A percentile compares a stretch with the other conserved stretches of the same genome.
Evolutionary conservation across 2,113 vertebrate species (phyloP).

Genomic region (Protobothrops flavoviridis): DNA sequence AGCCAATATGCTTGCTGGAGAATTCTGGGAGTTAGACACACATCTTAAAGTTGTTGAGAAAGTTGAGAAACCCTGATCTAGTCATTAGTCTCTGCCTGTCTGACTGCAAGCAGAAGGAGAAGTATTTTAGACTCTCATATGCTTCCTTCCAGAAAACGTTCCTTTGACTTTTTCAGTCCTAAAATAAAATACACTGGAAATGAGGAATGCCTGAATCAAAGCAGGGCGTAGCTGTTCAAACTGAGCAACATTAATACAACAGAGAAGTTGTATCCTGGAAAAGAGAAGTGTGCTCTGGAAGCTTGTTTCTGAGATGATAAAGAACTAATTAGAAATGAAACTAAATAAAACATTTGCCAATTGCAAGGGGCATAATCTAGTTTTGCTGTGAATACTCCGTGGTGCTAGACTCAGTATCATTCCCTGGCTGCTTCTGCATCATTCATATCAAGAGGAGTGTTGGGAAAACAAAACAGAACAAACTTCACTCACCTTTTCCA

Average conservation of each 20-base stretch:
- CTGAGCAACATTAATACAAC: not conserved
- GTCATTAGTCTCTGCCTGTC: not conserved
- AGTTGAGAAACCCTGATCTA: not conserved
- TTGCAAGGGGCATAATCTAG: not conserved
- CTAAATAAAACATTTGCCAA: not conserved
- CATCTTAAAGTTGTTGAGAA: not conserved
- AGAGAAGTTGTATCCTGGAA: not conserved
- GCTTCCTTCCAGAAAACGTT: not conserved
- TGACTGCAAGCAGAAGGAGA: not conserved
- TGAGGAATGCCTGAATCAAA: not conserved
- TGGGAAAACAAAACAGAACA: not conserved
- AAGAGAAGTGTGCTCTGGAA: not conserved
- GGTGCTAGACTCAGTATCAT: not conserved
- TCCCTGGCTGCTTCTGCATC: not conserved
- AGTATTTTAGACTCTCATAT: not conserved
- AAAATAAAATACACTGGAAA: not conserved
- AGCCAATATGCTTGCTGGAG: not conserved
- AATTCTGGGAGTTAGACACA: not conserved
- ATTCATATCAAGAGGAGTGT: not conserved
- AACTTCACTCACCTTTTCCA: slow-evolving; percentile 70
- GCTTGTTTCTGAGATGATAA: not conserved
- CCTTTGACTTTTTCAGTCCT: not conserved
- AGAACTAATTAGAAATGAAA: not conserved
- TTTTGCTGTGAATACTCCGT: not conserved
- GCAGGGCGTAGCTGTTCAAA: not conserved